Evolutionary conservation across 2,888 invertebrate species (phyloP), one percentile per base, ranked within the genome.

Genomic region (Cosmia pyralina): DNA sequence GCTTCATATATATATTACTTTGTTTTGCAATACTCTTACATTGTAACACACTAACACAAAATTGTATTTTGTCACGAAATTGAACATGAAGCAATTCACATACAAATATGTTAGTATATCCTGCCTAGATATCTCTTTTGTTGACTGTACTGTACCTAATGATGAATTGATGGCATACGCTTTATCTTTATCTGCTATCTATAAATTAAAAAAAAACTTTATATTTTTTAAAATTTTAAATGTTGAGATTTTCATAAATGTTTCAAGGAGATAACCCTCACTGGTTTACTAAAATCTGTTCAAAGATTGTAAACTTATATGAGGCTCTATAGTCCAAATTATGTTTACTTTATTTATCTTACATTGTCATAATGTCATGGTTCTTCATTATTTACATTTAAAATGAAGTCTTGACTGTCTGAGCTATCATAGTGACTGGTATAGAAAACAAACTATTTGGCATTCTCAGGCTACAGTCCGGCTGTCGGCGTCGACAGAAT

Each of bases 231-330:
- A 28, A 38, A 4, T 38, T 4, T 38, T 38, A 6, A 46, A 48
- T 71, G 13, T 34, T 60, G 5, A 15, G 46, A 10, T 72, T 72
- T 44, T 11, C 19, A 4, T 38, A 73, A 22, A 34, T 38, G 19
- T 77, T 68, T 69, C 70, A 75, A 59, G 58, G 46, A 52, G 58
- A 77, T 59, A 59, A 48, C 70, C 55, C 11, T 69, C 46, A 34
- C 28, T 58, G 58, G 58, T 69, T 52, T 41, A 59, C 15, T 59
- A 7, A 77, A 52, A 75, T 75, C 70, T 53, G 46, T 41, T 22
- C 28, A 15, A 58, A 68, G 52, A 59, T 65, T 50, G 41, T 73
- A 66, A 75, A 66, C 4, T 50, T 75, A 8, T 53, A 69, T 52
- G 22, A 48, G n/a, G 38, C 19, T 59, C 8, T n/a, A 41, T 0